Evolutionary conservation across 2,888 invertebrate genomes (phyloP), one percentile per base, ranked within the genome.

Genomic region (Steinernema scapterisci): DNA sequence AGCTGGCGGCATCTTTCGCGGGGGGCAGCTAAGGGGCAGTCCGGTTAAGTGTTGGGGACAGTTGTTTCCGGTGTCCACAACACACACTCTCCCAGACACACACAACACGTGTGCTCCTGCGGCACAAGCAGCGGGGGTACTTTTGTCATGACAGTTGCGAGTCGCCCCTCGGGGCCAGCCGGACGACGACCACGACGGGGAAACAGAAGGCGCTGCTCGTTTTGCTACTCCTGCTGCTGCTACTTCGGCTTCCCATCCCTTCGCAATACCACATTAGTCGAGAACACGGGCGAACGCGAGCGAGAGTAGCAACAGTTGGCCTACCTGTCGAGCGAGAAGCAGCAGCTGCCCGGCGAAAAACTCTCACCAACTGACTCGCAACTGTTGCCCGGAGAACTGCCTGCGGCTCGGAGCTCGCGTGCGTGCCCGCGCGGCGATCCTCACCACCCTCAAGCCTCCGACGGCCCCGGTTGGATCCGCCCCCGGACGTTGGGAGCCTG

Each of bases 11-110:
- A 38, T 38, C 38, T 38, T 38, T 38, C 9, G 38, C 38, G 38
- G 38, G 38, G 38, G 38, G 38, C 38, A 38, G 63, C 63, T 5
- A 27, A 11, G 63, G 63, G 31, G 63, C 63, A 63, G 63, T n/a
- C 63, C 63, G 31, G 25, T 54, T 54, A 19, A 19, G 54, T 63
- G 38, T 38, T 16, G 63, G 21, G 63, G 63, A 63, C 63, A 63
- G 63, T 63, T 63, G 63, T 63, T 63, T 63, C 63, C 63, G 63
- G 63, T 63, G 63, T 63, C 63, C 63, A 63, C 63, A 63, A 63
- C 63, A 63, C 63, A 63, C 63, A 52, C 21, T 38, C 38, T 6
- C 38, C 3, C 38, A 38, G 38, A 38, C 38, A 52, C 21, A 63
- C 63, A 63, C 63, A 63, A 63, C 63, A 63, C 63, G 63, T 63